A percentile compares a stretch with the other conserved stretches of the same genome.
Evolutionary conservation across 2,888 invertebrate species (phyloP).

Genomic region (Drosophila hamatofila): DNA sequence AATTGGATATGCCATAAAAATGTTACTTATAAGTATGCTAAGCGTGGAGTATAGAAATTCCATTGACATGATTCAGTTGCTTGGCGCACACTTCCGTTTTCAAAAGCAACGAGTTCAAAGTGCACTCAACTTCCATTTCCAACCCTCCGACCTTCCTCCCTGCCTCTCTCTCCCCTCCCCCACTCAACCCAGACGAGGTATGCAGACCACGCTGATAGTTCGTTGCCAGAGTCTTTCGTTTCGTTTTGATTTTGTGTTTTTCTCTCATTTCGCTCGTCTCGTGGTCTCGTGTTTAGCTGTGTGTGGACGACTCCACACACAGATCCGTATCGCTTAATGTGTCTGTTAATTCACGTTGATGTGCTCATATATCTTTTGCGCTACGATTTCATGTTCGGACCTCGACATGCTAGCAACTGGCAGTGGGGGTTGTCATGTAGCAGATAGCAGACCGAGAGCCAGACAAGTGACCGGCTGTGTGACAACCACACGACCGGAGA

Average conservation of each 20-base stretch:
- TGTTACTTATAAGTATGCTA: conserved; percentile 55
- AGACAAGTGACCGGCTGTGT: conserved; percentile 44
- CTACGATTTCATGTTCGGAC: conserved; percentile 73
- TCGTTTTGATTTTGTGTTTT: conserved; percentile 19
- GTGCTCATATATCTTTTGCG: conserved; percentile 78
- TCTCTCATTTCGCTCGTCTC: conserved; percentile 28
- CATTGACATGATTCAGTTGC: conserved; percentile 63
- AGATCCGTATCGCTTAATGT: conserved; percentile 79
- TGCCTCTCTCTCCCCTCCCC: not conserved
- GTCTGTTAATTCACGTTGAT: conserved; percentile 81
- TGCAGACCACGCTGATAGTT: conserved; percentile 46
- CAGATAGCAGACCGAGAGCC: conserved; percentile 28
- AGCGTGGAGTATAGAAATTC: conserved; percentile 53
- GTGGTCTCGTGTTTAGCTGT: conserved; percentile 62
- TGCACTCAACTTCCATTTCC: conserved; percentile 33
- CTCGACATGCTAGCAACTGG: conserved; percentile 56
- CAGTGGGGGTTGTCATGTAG: conserved; percentile 12
- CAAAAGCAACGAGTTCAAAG: conserved; percentile 44
- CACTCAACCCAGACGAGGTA: not conserved
- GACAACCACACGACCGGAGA: conserved; percentile 31
- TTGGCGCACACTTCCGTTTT: conserved; percentile 68
- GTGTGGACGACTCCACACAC: conserved; percentile 43
- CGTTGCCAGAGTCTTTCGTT: conserved; percentile 78
- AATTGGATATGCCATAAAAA: conserved; percentile 75
- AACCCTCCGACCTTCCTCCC: too few relatives aligned